phyloP scores from a whole-genome alignment of 2,888 invertebrate genomes.

The Sthenelais limicola region DNA sequence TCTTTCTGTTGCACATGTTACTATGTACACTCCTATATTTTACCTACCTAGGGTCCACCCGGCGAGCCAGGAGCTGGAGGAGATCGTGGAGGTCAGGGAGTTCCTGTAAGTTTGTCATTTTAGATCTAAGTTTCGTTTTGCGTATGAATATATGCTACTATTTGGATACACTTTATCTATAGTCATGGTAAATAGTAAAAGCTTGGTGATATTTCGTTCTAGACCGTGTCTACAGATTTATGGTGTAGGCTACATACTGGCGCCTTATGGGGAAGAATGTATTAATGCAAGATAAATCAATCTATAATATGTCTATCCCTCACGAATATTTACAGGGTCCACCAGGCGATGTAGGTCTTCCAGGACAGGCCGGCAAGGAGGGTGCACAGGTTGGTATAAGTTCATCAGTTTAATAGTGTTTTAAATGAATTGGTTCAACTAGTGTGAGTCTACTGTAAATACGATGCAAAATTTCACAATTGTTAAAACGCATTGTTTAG shows the following conservation, averaged over 20 bases:
- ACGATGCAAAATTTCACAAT: neutral
- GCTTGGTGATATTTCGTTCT: too few relatives aligned
- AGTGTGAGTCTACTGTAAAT: too few relatives aligned
- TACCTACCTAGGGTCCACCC: slow-evolving; percentile 77
- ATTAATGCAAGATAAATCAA: too few relatives aligned
- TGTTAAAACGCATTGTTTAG: neutral
- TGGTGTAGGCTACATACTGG: too few relatives aligned
- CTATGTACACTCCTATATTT: neutral
- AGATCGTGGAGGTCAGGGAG: slow-evolving; percentile 81
- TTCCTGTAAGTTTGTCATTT: slow-evolving; percentile 80
- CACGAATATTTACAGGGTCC: slow-evolving; percentile 58
- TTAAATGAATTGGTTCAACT: neutral
- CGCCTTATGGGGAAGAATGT: too few relatives aligned
- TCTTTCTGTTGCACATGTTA: neutral
- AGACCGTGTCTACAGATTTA: too few relatives aligned
- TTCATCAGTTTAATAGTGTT: neutral
- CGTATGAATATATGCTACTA: too few relatives aligned
- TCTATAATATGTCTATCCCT: too few relatives aligned
- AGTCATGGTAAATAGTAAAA: too few relatives aligned
- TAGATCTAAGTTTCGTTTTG: too few relatives aligned
- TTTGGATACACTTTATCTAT: too few relatives aligned
- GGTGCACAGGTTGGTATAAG: slow-evolving; percentile 32
- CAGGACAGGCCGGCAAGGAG: slow-evolving; percentile 74
- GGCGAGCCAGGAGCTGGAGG: slow-evolving; percentile 84
- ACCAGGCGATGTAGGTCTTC: slow-evolving; percentile 68